phyloP scores from a whole-genome alignment of 2,113 vertebrate genomes.

The Peromyscus maniculatus region DNA sequence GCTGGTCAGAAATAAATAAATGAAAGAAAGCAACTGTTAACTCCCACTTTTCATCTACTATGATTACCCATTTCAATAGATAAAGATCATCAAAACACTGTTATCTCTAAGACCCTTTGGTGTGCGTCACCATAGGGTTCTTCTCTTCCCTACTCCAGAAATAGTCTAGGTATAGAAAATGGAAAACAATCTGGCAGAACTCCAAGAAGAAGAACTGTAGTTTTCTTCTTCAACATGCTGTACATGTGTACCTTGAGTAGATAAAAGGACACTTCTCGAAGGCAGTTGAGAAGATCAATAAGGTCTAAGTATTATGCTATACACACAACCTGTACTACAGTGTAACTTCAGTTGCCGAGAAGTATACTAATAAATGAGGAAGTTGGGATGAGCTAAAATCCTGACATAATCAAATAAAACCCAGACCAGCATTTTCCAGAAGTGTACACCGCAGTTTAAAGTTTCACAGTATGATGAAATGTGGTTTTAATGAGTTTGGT shows the following conservation, averaged over 20 bases:
- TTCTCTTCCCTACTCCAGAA: slow-evolving; percentile 44
- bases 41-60: slow-evolving; percentile 28
- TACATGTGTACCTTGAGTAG: not conserved
- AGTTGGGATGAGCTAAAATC: slow-evolving; percentile 63
- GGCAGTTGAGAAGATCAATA: not conserved
- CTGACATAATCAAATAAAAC: slow-evolving; percentile 43
- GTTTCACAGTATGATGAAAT: not conserved
- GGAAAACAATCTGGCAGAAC: slow-evolving; percentile 17
- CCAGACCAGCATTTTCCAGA: slow-evolving; percentile 41
- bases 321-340: not conserved
- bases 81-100: slow-evolving; percentile 10
- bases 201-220: not conserved
- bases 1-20: slow-evolving; percentile 56
- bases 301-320: not conserved
- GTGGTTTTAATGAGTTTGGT: slow-evolving; percentile 28
- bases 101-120: not conserved
- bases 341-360: slow-evolving; percentile 33
- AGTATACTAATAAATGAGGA: slow-evolving; percentile 56
- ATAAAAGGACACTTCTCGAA: slow-evolving; percentile 19
- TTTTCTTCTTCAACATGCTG: not conserved
- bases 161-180: not conserved
- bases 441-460: not conserved
- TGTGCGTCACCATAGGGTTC: not conserved
- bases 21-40: slow-evolving; percentile 52
- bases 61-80: not conserved